These are phyloP conservation scores for Sebastes hubbsi DNA, from an alignment of 2,797 vertebrate genomes.

Conservation along the genomic window DNA sequence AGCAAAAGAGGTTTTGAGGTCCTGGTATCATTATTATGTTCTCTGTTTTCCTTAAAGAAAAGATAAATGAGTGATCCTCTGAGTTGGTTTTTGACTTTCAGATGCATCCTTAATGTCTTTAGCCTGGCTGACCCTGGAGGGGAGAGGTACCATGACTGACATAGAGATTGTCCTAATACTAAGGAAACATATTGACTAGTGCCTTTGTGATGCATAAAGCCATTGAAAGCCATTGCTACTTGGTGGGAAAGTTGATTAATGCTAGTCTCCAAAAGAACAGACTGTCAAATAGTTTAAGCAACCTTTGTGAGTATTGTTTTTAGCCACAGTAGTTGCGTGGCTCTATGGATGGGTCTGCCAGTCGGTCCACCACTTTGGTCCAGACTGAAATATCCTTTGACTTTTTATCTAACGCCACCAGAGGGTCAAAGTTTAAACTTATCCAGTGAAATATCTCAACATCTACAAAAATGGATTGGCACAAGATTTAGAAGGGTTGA, in stretches of 20 bases:
- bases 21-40: constrained; percentile 30
- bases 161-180: neutral
- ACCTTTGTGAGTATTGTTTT: neutral
- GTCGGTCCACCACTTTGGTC: neutral
- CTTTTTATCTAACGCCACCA: neutral
- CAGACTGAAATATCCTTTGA: neutral
- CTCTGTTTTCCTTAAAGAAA: constrained; percentile 27
- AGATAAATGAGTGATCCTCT: constrained; percentile 51
- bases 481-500: neutral
- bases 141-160: neutral
- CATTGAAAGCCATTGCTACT: neutral
- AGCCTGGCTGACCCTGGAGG: neutral
- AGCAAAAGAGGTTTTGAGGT: constrained; percentile 49
- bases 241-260: neutral
- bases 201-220: neutral
- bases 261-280: neutral
- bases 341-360: neutral
- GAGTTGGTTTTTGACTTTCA: constrained; percentile 57
- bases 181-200: neutral
- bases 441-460: neutral
- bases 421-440: neutral
- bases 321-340: neutral
- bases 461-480: neutral
- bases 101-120: constrained; percentile 41
- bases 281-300: neutral